Conservation (phyloP, 1,140 invertebrate species). For the Linepithema humile region DNA sequence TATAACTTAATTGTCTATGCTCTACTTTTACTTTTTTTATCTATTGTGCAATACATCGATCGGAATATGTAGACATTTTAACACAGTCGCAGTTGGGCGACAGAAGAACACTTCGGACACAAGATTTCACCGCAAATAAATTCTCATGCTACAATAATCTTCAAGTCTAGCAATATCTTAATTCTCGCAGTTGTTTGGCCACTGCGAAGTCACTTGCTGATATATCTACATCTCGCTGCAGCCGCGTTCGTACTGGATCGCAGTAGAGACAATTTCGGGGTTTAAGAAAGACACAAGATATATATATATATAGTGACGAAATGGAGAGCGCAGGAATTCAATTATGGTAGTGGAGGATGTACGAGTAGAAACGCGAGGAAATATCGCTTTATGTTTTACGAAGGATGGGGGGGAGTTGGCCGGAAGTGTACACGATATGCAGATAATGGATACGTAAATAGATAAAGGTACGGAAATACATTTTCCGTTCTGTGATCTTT, state of each 20-base stretch:
- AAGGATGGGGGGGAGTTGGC: neutral
- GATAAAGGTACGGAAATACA: conserved; percentile 9
- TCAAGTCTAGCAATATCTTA: conserved; percentile 22
- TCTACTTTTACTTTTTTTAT: neutral
- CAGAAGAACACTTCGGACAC: neutral
- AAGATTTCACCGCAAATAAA: conserved; percentile 39
- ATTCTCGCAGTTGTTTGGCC: neutral
- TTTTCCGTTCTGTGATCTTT: conserved; percentile 23
- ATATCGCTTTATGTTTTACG: neutral
- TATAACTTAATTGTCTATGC: neutral
- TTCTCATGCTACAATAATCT: neutral
- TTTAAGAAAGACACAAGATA: neutral
- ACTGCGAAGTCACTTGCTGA: neutral
- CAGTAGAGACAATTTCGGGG: neutral
- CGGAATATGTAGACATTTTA: neutral
- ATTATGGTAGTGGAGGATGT: neutral
- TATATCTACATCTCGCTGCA: neutral
- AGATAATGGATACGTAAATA: conserved; percentile 34
- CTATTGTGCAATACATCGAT: no score
- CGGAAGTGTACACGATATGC: neutral
- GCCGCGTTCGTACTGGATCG: neutral
- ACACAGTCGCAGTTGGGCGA: neutral
- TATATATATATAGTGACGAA: neutral
- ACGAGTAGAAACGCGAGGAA: neutral
- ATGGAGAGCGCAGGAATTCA: neutral